Percentiles rank a stretch among this genome's conserved stretches.
Evolutionary conservation across 2,797 vertebrate species (phyloP).

Genomic region (Peromyscus aztecus): DNA sequence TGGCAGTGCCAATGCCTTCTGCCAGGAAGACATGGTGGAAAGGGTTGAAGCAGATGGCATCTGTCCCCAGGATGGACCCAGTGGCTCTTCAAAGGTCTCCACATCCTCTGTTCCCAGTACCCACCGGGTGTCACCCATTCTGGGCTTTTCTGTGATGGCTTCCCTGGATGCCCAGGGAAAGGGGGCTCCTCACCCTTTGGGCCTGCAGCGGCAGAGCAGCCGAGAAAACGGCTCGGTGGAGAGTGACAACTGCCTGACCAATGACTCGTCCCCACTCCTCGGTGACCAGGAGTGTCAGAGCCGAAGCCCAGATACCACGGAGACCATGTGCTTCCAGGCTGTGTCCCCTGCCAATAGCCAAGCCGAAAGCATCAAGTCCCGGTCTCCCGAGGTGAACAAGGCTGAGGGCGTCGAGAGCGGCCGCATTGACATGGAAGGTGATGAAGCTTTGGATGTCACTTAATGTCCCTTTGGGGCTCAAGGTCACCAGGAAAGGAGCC

Average conservation of each 20-base stretch:
- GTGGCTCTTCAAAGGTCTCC: constrained; percentile 85
- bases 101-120: constrained; percentile 79
- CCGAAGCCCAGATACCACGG: constrained; percentile 92
- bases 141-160: constrained; percentile 89
- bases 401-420: constrained; percentile 81
- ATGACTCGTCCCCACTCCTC: constrained; percentile 90
- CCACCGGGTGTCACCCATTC: constrained; percentile 81
- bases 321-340: constrained; percentile 90
- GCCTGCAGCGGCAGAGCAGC: constrained; percentile 94
- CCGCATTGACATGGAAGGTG: constrained; percentile 89
- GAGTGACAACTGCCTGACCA: constrained; percentile 91
- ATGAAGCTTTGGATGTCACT: constrained; percentile 95
- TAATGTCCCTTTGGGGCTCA: constrained; percentile 90
- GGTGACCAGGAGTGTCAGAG: constrained; percentile 93
- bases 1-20: constrained; percentile 13
- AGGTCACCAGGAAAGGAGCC: constrained; percentile 93
- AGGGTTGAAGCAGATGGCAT: constrained; percentile 90
- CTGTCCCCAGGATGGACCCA: constrained; percentile 88
- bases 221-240: constrained; percentile 91
- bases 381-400: constrained; percentile 91
- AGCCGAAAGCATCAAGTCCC: constrained; percentile 87
- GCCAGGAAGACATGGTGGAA: constrained; percentile 88
- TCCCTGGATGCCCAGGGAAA: constrained; percentile 91
- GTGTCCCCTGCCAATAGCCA: constrained; percentile 93
- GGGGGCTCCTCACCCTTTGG: constrained; percentile 89